Base-by-base conservation (phyloP, 2,888 invertebrate genomes). In the Hydrotaea cyrtoneurina region DNA sequence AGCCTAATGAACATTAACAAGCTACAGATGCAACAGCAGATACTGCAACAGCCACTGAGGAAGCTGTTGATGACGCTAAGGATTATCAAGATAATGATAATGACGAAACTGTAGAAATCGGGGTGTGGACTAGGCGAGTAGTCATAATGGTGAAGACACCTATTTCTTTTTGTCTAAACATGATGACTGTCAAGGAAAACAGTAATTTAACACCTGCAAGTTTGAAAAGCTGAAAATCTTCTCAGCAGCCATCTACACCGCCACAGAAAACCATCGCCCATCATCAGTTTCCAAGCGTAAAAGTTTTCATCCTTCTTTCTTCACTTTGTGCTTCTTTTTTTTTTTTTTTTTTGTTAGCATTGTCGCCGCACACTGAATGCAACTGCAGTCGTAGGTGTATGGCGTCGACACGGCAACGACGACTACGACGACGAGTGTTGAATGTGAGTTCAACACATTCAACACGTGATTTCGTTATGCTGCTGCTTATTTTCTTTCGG, bases 121-220 rank as follows among this genome's bases (percentile, higher is more conserved):
- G 19, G 43, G 21, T 43, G 39, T 66, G 66, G 36, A 17, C 15
- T 15, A 10, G 4, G 36, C 17, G n/a, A 36, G 66, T 3, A 36
- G 21, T 80, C 73, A 71, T 74, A 75, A 66, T 64, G 75, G 64
- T 78, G 75, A 78, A 64, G 57, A 84, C 39, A 81, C 64, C 31
- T 78, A 10, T 19, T 39, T 39, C 13, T 31, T 7, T 2, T 31
- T 31, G 31, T 7, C 31, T 7, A 64, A 55, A 71, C 62, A 80
- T 64, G 55, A 80, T 71, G 75, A 75, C 39, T 84, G 83, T 71
- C 64, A 73, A 64, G 80, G 75, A 74, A 55, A 46, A 17, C 21
- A 62, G 74, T 26, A 74, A 74, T 62, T 74, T 62, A 74, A 62
- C 74, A 62, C 74, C 74, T 59, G 11, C 46, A 59, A 43, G 26